Evolutionary conservation across 2,797 vertebrate species (phyloP).

Genomic region (Periophthalmus magnuspinnatus): DNA sequence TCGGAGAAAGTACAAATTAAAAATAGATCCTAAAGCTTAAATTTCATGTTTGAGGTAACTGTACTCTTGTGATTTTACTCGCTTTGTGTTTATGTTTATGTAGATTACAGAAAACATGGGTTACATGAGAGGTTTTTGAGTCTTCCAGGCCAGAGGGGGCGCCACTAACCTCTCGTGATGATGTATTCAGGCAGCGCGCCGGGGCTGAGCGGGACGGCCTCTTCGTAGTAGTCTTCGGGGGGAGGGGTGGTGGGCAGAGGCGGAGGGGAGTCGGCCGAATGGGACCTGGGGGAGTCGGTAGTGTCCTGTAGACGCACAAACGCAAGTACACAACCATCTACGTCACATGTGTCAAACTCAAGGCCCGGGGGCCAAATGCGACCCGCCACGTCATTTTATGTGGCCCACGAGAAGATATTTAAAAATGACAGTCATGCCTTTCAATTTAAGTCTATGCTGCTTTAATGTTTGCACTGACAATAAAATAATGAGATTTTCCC

Average conservation of each 20-base stretch:
- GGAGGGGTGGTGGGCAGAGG: conserved; percentile 92
- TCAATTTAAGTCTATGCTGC: no score
- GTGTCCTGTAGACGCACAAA: conserved; percentile 47
- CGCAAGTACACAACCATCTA: conserved; percentile 29
- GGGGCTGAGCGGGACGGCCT: conserved; percentile 91
- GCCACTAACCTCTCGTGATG: conserved; percentile 79
- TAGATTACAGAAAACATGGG: conserved; percentile 12
- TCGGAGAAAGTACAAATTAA: conserved; percentile 6
- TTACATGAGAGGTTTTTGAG: conserved; percentile 17
- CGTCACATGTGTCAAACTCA: no score
- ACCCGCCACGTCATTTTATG: no score
- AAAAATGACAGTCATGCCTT: no score
- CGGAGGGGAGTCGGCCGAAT: conserved; percentile 75
- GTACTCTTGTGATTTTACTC: conserved; percentile 22
- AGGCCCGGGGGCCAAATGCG: no score
- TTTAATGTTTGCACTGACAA: no score
- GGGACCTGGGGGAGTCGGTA: conserved; percentile 34
- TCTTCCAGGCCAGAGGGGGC: conserved; percentile 14
- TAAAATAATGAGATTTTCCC: no score
- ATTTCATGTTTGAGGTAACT: conserved; percentile 14
- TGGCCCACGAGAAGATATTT: no score
- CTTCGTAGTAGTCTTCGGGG: conserved; percentile 96
- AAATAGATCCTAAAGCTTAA: conserved; percentile 10
- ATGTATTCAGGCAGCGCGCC: conserved; percentile 92
- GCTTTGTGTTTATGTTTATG: conserved; percentile 10